A percentile compares a stretch with the other conserved stretches of the same genome.
Conservation (phyloP, 2,113 vertebrate genomes). For the Pantherophis guttatus region DNA sequence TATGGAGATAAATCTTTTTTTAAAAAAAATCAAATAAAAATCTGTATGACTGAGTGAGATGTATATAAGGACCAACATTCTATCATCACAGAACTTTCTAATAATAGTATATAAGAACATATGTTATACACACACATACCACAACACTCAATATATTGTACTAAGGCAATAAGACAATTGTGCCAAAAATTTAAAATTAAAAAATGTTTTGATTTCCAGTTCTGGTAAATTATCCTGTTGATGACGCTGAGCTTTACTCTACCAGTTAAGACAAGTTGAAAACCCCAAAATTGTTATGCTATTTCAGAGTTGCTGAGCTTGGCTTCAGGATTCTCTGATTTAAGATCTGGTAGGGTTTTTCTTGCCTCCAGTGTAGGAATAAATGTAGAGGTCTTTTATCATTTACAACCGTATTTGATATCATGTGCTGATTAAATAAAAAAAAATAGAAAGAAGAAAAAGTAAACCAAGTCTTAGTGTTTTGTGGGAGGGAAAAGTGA, state of each 20-base stretch:
- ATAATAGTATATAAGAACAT: neutral
- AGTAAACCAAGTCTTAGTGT: constrained; percentile 17
- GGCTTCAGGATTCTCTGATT: neutral
- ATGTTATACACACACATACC: neutral
- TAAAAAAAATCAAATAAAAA: neutral
- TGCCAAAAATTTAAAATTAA: neutral
- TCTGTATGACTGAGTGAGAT: neutral
- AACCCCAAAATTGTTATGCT: neutral
- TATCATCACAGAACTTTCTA: neutral
- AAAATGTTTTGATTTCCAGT: constrained; percentile 1
- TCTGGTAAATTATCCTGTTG: constrained; percentile 28
- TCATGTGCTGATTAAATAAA: neutral
- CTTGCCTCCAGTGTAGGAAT: neutral
- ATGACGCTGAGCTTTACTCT: constrained; percentile 1
- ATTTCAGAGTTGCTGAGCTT: neutral
- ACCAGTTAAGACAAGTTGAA: constrained; percentile 34
- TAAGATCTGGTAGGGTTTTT: neutral
- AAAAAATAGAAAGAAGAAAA: neutral
- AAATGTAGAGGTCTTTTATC: neutral
- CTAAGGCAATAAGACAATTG: neutral
- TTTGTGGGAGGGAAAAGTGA: neutral
- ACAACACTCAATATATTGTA: neutral
- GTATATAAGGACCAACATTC: neutral
- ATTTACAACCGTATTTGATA: neutral
- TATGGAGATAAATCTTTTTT: neutral